Evolutionary conservation across 1,140 invertebrate genomes (phyloP).

Genomic region (Mamestra configurata): DNA sequence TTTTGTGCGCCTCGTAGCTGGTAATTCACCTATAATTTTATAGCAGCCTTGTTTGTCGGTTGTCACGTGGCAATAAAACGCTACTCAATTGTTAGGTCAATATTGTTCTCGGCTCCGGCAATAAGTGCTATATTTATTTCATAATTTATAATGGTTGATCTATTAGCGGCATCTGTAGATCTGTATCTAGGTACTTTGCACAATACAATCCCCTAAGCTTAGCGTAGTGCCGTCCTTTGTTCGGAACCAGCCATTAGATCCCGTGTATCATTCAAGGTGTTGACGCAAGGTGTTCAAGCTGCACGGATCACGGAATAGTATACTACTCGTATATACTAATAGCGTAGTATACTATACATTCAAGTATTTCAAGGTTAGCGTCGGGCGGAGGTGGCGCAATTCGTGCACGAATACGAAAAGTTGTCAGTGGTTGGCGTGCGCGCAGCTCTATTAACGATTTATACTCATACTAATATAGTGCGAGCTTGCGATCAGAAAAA

Average conservation of each 20-base stretch:
- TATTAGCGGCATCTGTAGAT: background rate
- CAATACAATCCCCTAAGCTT: constrained; percentile 16
- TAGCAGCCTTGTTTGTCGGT: background rate
- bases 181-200: background rate
- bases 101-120: background rate
- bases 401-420: constrained; percentile 19
- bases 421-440: background rate
- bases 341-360: constrained; percentile 2
- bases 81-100: constrained; percentile 12
- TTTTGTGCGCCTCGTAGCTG: too few species aligned
- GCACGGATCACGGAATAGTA: constrained; percentile 16
- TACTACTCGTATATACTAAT: too few species aligned
- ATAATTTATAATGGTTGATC: background rate
- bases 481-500: background rate
- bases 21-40: constrained; percentile 1
- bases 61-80: background rate
- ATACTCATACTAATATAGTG: background rate
- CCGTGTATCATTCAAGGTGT: constrained; percentile 18
- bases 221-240: constrained; percentile 13
- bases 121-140: background rate
- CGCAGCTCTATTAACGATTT: constrained; percentile 1
- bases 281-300: constrained; percentile 12
- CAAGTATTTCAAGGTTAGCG: constrained; percentile 16
- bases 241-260: constrained; percentile 5
- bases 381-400: constrained; percentile 30